phyloP scores from a whole-genome alignment of 2,888 invertebrate genomes.

The Drosophila phalerata region DNA sequence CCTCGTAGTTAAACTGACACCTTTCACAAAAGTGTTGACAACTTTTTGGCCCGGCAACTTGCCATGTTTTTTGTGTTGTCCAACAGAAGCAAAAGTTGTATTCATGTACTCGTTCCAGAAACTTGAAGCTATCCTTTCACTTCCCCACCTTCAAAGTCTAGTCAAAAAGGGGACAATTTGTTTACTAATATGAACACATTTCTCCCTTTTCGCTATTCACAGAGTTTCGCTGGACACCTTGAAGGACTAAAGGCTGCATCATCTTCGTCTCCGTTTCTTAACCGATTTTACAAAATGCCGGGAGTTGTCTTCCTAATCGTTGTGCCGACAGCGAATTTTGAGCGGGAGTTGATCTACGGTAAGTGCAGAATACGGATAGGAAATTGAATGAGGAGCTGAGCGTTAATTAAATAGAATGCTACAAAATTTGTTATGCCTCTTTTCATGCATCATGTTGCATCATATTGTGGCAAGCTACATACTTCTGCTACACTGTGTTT shows the following conservation, averaged over 20 bases:
- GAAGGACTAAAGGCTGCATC: background rate
- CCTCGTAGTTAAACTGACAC: background rate
- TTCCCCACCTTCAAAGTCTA: background rate
- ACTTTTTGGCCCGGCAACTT: constrained; percentile 19
- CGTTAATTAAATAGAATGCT: constrained; percentile 77
- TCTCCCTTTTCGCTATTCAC: constrained; percentile 43
- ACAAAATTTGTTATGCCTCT: constrained; percentile 64
- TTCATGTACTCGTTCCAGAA: background rate
- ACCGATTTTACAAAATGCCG: constrained; percentile 85
- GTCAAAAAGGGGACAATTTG: constrained; percentile 42
- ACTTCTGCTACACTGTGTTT: constrained; percentile 24
- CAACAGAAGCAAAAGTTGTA: background rate
- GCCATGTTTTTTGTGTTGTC: constrained; percentile 10
- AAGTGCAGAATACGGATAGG: constrained; percentile 53
- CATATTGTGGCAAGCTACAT: constrained; percentile 48
- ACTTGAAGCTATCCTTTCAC: background rate
- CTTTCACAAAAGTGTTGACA: constrained; percentile 17
- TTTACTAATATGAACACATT: constrained; percentile 63
- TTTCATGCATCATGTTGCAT: constrained; percentile 27
- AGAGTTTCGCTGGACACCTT: constrained; percentile 15
- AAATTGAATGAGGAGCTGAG: constrained; percentile 68
- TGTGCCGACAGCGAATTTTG: constrained; percentile 89
- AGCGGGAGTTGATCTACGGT: constrained; percentile 86
- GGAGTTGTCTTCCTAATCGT: constrained; percentile 90
- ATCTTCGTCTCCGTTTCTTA: background rate